Evolutionary conservation across 2,888 invertebrate species (phyloP).

Genomic region (Drosophila formosana): DNA sequence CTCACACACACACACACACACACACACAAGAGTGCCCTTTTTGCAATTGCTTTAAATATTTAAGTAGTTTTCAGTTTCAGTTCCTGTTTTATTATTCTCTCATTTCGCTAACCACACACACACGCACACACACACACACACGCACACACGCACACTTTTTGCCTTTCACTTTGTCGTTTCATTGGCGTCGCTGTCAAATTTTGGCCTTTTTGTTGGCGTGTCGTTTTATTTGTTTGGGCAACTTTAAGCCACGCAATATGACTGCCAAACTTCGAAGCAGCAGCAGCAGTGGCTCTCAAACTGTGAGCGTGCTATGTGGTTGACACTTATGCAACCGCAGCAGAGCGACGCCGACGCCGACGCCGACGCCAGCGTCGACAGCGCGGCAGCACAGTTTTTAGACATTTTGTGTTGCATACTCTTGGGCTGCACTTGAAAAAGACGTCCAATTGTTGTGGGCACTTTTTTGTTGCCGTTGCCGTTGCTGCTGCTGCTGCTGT

Average conservation of each 20-base stretch:
- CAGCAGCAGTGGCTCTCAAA: conserved; percentile 48
- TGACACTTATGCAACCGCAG: conserved; percentile 75
- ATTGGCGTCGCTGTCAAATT: conserved; percentile 27
- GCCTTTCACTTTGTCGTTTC: conserved; percentile 32
- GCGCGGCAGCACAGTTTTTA: conserved; percentile 26
- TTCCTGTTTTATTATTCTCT: conserved; percentile 66
- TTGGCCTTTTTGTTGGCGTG: conserved; percentile 15
- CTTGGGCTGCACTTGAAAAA: conserved; percentile 62
- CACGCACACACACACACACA: conserved; percentile 21
- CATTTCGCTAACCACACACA: conserved; percentile 60
- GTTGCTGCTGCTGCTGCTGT: conserved; percentile 8
- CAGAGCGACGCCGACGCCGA: conserved; percentile 11
- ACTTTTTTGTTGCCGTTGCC: conserved; percentile 2
- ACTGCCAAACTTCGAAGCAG: conserved; percentile 25
- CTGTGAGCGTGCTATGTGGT: conserved; percentile 63
- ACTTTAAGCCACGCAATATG: conserved; percentile 41
- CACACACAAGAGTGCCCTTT: conserved; percentile 37
- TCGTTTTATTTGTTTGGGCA: conserved; percentile 23
- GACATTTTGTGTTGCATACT: conserved; percentile 44
- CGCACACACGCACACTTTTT: conserved; percentile 2
- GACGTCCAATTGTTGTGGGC: conserved; percentile 50
- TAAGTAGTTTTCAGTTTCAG: conserved; percentile 64
- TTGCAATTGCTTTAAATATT: conserved; percentile 75
- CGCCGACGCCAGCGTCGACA: not conserved
- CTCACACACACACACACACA: conserved; percentile 4